Percentiles rank a stretch among this genome's conserved stretches.
Evolutionary conservation across 64 coral and sea anemone species (phyloP).

Genomic region (Anthopleura sola): DNA sequence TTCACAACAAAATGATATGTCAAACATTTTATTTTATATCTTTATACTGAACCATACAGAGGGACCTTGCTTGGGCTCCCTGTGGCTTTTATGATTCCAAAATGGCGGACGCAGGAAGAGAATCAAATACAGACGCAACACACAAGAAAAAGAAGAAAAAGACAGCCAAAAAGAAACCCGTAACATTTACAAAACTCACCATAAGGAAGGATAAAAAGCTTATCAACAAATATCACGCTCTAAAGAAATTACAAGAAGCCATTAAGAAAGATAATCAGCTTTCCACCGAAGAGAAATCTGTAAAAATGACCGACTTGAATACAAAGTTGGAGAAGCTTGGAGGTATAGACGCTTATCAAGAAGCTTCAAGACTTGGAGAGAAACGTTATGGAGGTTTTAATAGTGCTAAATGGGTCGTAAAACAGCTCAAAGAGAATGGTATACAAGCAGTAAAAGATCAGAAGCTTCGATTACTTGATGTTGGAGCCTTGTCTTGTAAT

Average conservation of each 20-base stretch:
- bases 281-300: neutral
- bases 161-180: conserved; percentile 34
- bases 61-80: neutral
- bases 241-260: conserved; percentile 40
- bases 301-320: neutral
- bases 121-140: neutral
- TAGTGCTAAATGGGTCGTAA: conserved; percentile 58
- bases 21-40: no score
- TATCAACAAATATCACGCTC: conserved; percentile 52
- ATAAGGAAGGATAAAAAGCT: conserved; percentile 46
- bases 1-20: no score
- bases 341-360: conserved; percentile 58
- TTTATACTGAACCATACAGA: no score
- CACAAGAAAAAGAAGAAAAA: conserved; percentile 32
- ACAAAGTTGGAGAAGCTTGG: conserved; percentile 57
- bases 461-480: conserved; percentile 40
- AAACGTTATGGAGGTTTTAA: conserved; percentile 55
- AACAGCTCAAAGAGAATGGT: conserved; percentile 34
- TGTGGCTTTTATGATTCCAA: neutral
- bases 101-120: conserved; percentile 34
- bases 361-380: conserved; percentile 60
- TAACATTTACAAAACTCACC: conserved; percentile 1
- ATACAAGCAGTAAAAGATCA: neutral
- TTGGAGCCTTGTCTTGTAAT: conserved; percentile 44
- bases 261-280: conserved; percentile 18